Evolutionary conservation across 2,888 invertebrate genomes (phyloP), one percentile per base, ranked within the genome.

Genomic region (Hecatera dysodea): DNA sequence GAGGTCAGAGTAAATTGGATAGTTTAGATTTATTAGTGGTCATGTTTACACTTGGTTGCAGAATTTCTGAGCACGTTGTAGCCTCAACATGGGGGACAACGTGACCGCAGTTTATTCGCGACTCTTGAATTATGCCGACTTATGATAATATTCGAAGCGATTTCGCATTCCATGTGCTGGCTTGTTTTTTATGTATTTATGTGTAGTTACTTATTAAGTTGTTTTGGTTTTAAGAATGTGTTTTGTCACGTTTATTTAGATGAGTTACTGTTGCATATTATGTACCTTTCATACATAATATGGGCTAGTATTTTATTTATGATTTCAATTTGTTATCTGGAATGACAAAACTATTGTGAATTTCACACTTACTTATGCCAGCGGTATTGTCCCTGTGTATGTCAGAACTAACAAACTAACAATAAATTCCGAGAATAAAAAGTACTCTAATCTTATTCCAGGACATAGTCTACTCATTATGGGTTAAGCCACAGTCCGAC

Each of bases 51-150:
- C 67, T 66, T 62, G 62, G 62, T 72, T 78, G 75, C 79, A 79
- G 55, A 80, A 65, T 66, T 52, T 67, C 63, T 29, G 52, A 24
- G 68, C 81, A 81, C 81, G 81, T 81, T 83, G 83, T 63, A 1
- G 1, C 11, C 24, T 6, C 46, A 67, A 46, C 83, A 81, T 81
- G 83, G 66, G 2, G 8, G n/a, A 11, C 65, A 69, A 81, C 83
- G 81, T 81, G 81, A 83, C 59, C 11, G n/a, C 15, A 6, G 46
- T 29, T 44, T 56, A 53, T 64, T 64, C 27, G 52, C 75, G 62
- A 19, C 17, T 27, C 12, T 60, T 55, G 48, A 39, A 60, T 79
- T 52, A 52, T 42, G 19, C 50, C 15, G 50, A 1, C 42, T 36
- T 65, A 65, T 63, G 50, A 62, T 79, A 76, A 64, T 69, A 48